Evolutionary conservation across 2,797 vertebrate species (phyloP), one percentile per base, ranked within the genome.

Genomic region (Enteromius trimaculatus): DNA sequence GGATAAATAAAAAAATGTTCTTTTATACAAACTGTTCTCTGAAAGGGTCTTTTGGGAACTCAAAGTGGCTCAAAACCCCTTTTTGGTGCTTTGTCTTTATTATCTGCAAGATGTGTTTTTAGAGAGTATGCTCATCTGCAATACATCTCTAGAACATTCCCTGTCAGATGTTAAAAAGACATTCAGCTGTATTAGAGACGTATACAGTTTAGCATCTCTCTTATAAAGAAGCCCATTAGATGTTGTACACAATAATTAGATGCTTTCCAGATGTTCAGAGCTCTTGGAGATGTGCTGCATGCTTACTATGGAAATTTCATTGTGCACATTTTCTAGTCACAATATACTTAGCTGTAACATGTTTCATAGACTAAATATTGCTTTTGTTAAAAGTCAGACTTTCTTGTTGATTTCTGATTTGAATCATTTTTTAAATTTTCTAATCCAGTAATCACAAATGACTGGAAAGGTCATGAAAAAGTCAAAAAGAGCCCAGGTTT

Each of bases 191-290:
- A 19, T 49, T 31, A 37, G 21, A 39, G 21, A 58, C 34, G 4
- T 60, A 42, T 42, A 17, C 42, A 58, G 60, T 76, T 60, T 60
- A 39, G 34, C 7, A 17, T 39, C 37, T 16, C 14, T 23, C 14
- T 37, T 39, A 16, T 75, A 9, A 42, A 42, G 4, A 76, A 16
- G 4, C 53, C 19, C 23, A 23, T 76, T 76, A 42, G 51, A 76
- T 76, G 34, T 74, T 34, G 29, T 26, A 76, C 51, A 26, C 53
- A 60, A 19, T 42, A 76, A 76, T 60, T n/a, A 42, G 53, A 76
- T 76, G 53, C 39, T 42, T 42, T 42, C 34, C 34, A 76, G 74
- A 60, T 42, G 53, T 76, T 26, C 74, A 76, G 53, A 42, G 34
- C 53, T 60, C 21, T 58, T 39, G 51, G 31, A 76, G 31, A 58